These are phyloP conservation scores for Trypoxylus dichotomus DNA, from an alignment of 1,140 invertebrate genomes.

Conservation along the genomic window DNA sequence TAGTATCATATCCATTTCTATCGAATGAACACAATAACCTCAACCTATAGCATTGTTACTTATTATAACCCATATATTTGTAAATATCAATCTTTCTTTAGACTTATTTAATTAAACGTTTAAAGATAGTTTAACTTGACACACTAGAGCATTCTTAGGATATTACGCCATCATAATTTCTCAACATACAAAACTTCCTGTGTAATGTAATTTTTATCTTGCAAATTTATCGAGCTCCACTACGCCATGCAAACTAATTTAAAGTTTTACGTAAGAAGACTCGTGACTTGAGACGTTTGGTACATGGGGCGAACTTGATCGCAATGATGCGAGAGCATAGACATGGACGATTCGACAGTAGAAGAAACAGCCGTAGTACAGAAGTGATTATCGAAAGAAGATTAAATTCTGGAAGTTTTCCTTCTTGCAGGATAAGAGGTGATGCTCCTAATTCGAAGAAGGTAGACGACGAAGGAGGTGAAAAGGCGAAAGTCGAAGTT, in stretches of 20 bases:
- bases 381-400: background rate
- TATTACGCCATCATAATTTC: too few relatives aligned
- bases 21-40: too few relatives aligned
- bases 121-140: too few relatives aligned
- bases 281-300: background rate
- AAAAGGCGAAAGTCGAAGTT: background rate
- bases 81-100: too few relatives aligned
- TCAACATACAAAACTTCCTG: too few relatives aligned
- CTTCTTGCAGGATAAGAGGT: background rate
- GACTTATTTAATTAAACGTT: too few relatives aligned
- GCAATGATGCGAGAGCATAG: background rate
- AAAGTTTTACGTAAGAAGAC: background rate
- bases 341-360: background rate
- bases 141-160: too few relatives aligned
- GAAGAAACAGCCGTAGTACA: background rate
- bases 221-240: too few relatives aligned
- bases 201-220: too few relatives aligned
- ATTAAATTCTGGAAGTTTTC: background rate
- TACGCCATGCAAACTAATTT: background rate
- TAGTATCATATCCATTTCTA: too few relatives aligned
- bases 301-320: background rate
- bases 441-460: background rate
- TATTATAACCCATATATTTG: too few relatives aligned
- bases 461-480: background rate
- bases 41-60: too few relatives aligned